A percentile compares a stretch with the other conserved stretches of the same genome.
Conservation (phyloP, 2,113 vertebrate genomes). For the Macrotis lagotis region DNA sequence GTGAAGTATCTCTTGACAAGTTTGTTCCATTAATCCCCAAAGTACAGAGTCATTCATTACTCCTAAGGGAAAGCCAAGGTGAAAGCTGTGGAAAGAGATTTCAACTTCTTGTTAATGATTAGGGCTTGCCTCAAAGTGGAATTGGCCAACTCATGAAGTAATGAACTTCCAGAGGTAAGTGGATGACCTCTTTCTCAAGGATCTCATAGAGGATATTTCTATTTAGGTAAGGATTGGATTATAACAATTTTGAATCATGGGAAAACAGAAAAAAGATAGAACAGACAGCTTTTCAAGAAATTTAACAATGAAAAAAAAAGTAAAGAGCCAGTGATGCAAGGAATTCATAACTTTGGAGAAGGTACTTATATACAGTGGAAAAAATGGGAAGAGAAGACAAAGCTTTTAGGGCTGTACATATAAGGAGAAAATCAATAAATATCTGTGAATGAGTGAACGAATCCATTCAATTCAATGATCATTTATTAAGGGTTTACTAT, state of each 20-base stretch:
- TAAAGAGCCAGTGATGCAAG: neutral
- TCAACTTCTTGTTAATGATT: neutral
- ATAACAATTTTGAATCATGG: neutral
- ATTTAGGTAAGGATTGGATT: neutral
- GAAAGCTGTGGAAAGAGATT: neutral
- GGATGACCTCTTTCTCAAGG: neutral
- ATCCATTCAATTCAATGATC: neutral
- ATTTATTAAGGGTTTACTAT: neutral
- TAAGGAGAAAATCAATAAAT: neutral
- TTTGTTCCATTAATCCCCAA: neutral
- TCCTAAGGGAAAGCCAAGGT: neutral
- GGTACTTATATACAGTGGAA: too few species aligned
- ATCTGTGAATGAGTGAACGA: neutral
- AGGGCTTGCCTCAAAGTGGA: neutral
- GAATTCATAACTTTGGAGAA: neutral
- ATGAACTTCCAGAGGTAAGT: neutral
- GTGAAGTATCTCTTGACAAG: too few species aligned
- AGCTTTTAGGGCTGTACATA: too few species aligned
- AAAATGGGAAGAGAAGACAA: too few species aligned
- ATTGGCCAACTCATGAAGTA: neutral
- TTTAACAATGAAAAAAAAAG: neutral
- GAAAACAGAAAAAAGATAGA: neutral
- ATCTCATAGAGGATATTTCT: neutral
- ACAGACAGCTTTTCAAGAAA: neutral
- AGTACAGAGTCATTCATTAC: too few species aligned